Evolutionary conservation across 2,797 vertebrate species (phyloP).

Genomic region (Smutsia temminckii): DNA sequence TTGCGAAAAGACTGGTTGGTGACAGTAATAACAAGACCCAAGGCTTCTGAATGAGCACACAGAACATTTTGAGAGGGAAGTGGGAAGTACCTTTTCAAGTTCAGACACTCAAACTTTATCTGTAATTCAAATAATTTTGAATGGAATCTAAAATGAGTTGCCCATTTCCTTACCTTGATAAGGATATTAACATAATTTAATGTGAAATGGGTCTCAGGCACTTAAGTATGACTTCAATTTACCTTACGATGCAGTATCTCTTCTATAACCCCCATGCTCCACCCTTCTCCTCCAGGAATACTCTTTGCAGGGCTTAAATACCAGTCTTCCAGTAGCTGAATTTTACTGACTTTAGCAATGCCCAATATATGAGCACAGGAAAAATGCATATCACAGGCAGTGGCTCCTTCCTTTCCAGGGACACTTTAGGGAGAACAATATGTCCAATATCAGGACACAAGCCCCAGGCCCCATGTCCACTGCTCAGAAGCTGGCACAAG

Average conservation of each 20-base stretch:
- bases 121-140: slow-evolving; percentile 25
- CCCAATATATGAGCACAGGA: background rate
- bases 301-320: background rate
- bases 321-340: background rate
- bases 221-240: background rate
- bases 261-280: rapidly evolving
- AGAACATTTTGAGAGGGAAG: background rate
- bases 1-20: background rate
- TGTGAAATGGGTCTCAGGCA: background rate
- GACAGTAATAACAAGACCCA: background rate
- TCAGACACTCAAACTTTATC: background rate
- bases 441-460: background rate
- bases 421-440: background rate
- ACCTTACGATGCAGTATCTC: background rate
- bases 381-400: background rate
- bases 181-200: background rate
- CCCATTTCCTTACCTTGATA: background rate
- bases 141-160: background rate
- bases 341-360: background rate
- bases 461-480: no score
- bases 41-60: background rate
- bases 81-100: background rate
- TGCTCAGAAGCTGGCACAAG: background rate
- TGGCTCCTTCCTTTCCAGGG: background rate
- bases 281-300: background rate